Percentiles rank a stretch among this genome's conserved stretches.
Conservation (phyloP, 1,140 invertebrate genomes). For the Meloidogyne chitwoodi region DNA sequence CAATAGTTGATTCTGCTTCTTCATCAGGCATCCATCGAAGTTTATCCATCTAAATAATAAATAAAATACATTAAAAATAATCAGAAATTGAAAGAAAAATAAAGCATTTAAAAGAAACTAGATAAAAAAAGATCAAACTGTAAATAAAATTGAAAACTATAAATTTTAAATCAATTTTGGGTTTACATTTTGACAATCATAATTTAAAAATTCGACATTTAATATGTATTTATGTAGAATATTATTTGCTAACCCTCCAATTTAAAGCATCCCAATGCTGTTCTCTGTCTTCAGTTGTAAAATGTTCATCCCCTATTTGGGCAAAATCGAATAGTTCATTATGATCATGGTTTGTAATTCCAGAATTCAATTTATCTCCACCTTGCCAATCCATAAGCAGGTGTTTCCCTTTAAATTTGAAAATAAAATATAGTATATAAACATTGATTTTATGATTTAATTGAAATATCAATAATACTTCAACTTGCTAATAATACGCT, state of each 20-base stretch:
- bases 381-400: constrained; percentile 9
- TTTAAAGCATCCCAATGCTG: neutral
- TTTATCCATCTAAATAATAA: constrained; percentile 4
- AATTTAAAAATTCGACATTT: neutral
- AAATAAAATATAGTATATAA: neutral
- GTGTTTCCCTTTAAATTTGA: neutral
- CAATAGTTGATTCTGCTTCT: constrained; percentile 1
- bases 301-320: neutral
- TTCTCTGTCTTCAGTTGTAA: neutral
- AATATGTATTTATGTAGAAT: no score
- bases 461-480: neutral
- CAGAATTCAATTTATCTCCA: neutral
- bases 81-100: neutral
- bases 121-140: no score
- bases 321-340: constrained; percentile 4
- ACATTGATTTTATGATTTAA: neutral
- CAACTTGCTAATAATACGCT: neutral
- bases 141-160: neutral
- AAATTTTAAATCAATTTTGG: neutral
- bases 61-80: neutral
- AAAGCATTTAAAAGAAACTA: neutral
- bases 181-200: neutral
- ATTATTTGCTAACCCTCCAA: neutral
- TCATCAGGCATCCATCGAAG: constrained; percentile 1
- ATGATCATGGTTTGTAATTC: neutral